Percentiles rank a stretch among this genome's conserved stretches.
These are phyloP conservation scores for Parapsyche elsis DNA, from an alignment of 1,140 invertebrate species.

Conservation along the genomic window DNA sequence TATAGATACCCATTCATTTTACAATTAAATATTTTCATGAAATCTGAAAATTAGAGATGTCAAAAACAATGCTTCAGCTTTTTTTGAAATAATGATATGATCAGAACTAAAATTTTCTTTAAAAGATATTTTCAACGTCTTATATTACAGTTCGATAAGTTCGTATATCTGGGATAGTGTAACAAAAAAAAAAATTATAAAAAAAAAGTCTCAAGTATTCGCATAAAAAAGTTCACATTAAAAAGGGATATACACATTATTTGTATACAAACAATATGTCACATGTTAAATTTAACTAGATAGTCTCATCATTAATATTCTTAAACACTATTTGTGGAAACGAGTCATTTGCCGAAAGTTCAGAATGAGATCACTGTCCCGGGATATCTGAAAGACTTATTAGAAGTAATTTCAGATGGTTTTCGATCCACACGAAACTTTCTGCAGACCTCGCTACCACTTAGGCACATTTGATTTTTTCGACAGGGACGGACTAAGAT, in stretches of 20 bases:
- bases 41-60: no score
- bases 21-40: no score
- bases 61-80: no score
- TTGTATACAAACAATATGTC: not conserved
- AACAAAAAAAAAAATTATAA: no score
- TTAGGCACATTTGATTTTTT: constrained; percentile 1
- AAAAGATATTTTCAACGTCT: no score
- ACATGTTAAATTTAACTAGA: not conserved
- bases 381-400: not conserved
- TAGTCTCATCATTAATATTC: not conserved
- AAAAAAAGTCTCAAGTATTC: no score
- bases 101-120: no score
- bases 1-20: no score
- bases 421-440: not conserved
- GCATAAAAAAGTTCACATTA: no score
- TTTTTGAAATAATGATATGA: no score
- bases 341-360: not conserved
- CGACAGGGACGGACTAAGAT: not conserved
- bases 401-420: not conserved
- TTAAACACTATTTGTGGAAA: not conserved
- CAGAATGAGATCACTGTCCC: not conserved
- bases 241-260: not conserved
- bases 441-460: not conserved
- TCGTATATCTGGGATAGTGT: no score
- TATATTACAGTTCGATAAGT: no score